Evolutionary conservation across 2,113 vertebrate genomes (phyloP).

Genomic region (Tautogolabrus adspersus): DNA sequence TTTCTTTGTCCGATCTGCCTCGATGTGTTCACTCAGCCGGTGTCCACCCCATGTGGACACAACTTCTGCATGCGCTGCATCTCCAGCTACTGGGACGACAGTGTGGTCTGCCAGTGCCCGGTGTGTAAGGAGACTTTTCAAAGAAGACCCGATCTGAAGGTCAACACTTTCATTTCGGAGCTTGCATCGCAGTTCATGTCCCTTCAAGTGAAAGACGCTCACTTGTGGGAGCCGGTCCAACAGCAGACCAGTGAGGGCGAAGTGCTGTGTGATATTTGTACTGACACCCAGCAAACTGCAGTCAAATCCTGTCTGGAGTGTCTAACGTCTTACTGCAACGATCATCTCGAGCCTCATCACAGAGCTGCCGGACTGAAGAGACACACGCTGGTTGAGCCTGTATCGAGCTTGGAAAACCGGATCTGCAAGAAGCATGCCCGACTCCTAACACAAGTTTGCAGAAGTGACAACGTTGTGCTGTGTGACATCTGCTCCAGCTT

Average conservation of each 20-base stretch:
- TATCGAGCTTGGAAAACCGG: conserved; percentile 35
- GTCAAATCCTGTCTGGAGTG: conserved; percentile 73
- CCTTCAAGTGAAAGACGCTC: neutral
- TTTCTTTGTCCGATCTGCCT: conserved; percentile 73
- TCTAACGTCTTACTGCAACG: conserved; percentile 63
- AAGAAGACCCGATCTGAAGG: conserved; percentile 58
- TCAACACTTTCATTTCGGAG: conserved; percentile 72
- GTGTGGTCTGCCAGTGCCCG: conserved; percentile 25
- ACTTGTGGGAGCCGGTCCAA: neutral
- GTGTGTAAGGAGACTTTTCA: conserved; percentile 54
- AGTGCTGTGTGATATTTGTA: conserved; percentile 67
- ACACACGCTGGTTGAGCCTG: conserved; percentile 61
- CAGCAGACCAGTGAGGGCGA: neutral
- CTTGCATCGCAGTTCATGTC: conserved; percentile 42
- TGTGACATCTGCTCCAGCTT: conserved; percentile 50
- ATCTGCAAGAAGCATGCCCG: conserved; percentile 62
- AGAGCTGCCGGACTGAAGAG: conserved; percentile 59
- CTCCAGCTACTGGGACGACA: conserved; percentile 47
- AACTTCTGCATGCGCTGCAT: conserved; percentile 76
- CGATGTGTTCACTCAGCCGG: conserved; percentile 57
- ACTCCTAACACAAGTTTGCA: conserved; percentile 43
- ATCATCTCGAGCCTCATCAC: conserved; percentile 71
- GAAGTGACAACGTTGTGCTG: conserved; percentile 26
- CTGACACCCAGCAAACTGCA: conserved; percentile 26
- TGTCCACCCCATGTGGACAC: conserved; percentile 75